Evolutionary conservation across 2,888 invertebrate species (phyloP).

Genomic region (Halictus ligatus): DNA sequence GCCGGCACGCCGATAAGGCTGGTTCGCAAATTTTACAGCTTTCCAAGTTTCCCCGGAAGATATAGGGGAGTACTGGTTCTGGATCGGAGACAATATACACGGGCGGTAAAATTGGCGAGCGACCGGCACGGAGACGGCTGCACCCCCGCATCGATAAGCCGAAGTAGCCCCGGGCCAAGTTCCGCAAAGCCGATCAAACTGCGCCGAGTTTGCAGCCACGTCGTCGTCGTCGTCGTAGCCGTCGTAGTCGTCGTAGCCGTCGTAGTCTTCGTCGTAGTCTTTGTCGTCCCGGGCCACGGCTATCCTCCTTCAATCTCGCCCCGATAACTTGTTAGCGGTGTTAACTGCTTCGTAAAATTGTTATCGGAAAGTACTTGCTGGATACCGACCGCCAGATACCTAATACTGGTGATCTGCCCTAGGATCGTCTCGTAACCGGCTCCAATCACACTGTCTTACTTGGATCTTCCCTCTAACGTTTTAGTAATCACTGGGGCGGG

Average conservation of each 20-base stretch:
- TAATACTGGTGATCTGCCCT: slow-evolving; percentile 18
- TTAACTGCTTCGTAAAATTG: slow-evolving; percentile 72
- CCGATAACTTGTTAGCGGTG: slow-evolving; percentile 70
- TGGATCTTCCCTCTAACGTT: not conserved
- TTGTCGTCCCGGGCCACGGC: slow-evolving; percentile 26
- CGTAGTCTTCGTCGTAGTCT: not conserved
- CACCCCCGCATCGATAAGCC: slow-evolving; percentile 52
- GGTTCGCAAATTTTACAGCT: slow-evolving; percentile 45
- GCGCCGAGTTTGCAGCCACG: slow-evolving; percentile 62
- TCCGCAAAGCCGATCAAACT: slow-evolving; percentile 73
- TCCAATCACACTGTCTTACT: not conserved
- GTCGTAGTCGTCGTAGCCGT: slow-evolving; percentile 2
- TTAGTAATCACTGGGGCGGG: not conserved
- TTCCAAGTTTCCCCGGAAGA: slow-evolving; percentile 41
- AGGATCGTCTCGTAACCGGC: slow-evolving; percentile 5
- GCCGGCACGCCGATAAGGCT: slow-evolving; percentile 25
- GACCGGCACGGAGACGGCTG: not conserved
- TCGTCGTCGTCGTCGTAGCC: slow-evolving; percentile 2
- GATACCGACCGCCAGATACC: slow-evolving; percentile 43
- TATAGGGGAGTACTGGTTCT: slow-evolving; percentile 9
- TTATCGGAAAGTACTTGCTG: slow-evolving; percentile 60
- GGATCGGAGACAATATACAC: slow-evolving; percentile 45
- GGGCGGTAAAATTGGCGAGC: slow-evolving; percentile 39
- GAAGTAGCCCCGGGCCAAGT: slow-evolving; percentile 67
- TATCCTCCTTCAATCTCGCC: slow-evolving; percentile 73